Conservation (phyloP, 2,888 invertebrate species). For the Parelbella ahira region DNA sequence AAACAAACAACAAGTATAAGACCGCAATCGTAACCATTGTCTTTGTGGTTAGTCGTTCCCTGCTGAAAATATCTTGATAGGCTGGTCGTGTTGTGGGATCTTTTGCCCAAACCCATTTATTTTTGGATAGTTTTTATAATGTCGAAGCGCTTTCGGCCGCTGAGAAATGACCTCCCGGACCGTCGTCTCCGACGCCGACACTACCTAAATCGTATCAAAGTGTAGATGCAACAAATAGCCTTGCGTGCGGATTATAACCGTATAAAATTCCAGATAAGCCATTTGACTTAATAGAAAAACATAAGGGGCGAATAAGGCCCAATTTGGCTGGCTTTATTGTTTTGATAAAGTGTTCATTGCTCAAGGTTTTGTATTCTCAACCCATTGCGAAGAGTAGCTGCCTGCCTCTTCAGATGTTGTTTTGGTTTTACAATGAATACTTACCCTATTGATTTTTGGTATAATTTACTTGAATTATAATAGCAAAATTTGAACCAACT, state of each 20-base stretch:
- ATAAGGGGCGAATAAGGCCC: slow-evolving; percentile 38
- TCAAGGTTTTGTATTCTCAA: no score
- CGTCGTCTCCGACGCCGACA: no score
- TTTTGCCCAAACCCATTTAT: background rate
- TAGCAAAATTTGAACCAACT: no score
- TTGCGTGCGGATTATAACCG: slow-evolving; percentile 53
- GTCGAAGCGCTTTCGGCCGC: slow-evolving; percentile 48
- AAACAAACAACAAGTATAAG: slow-evolving; percentile 6
- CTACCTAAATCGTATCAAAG: background rate
- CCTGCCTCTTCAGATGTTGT: no score
- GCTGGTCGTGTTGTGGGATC: background rate
- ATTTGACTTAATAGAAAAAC: slow-evolving; percentile 57
- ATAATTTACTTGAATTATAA: no score
- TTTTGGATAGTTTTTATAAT: background rate
- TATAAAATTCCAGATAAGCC: slow-evolving; percentile 58
- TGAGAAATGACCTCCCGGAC: slow-evolving; percentile 53
- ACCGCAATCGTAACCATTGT: background rate
- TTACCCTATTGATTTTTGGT: no score
- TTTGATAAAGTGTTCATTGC: slow-evolving; percentile 32
- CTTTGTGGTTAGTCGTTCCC: slow-evolving; percentile 3
- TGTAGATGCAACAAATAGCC: slow-evolving; percentile 34
- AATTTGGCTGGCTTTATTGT: slow-evolving; percentile 31
- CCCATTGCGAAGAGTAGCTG: no score
- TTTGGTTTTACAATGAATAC: no score
- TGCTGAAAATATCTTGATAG: slow-evolving; percentile 3